phyloP scores from a whole-genome alignment of 2,797 vertebrate species.

The Morelia viridis region DNA sequence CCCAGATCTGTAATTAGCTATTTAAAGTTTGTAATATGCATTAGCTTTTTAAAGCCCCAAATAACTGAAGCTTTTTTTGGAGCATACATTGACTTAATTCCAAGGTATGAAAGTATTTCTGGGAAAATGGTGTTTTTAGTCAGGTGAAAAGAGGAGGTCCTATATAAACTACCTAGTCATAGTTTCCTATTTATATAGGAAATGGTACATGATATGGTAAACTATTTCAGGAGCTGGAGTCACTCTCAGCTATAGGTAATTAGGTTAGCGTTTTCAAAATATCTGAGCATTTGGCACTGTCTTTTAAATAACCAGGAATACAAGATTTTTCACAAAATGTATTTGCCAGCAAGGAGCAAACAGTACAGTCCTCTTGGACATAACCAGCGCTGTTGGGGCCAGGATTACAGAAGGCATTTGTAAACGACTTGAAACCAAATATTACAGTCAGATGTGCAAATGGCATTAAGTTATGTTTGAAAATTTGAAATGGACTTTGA shows the following conservation, averaged over 20 bases:
- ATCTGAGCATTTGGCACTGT: not conserved
- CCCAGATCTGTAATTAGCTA: conserved; percentile 47
- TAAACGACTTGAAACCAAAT: not conserved
- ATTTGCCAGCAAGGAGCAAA: not conserved
- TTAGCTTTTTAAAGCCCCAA: conserved; percentile 27
- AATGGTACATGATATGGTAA: not conserved
- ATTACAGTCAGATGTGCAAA: not conserved
- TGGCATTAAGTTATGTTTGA: not conserved
- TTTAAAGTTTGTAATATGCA: conserved; percentile 47
- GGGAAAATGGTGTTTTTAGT: conserved; percentile 28
- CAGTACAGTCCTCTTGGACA: not conserved
- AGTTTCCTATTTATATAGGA: not conserved
- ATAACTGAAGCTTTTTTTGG: conserved; percentile 1
- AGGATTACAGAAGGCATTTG: too few relatives aligned
- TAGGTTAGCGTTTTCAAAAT: not conserved
- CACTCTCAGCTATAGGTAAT: not conserved
- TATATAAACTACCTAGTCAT: not conserved
- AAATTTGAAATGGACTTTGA: not conserved
- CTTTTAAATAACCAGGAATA: not conserved
- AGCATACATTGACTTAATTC: not conserved
- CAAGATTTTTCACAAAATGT: not conserved
- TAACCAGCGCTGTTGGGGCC: not conserved
- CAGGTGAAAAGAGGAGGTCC: not conserved
- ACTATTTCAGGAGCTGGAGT: not conserved
- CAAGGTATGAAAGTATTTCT: not conserved